Percentiles rank a stretch among this genome's conserved stretches.
Conservation (phyloP, 2,888 invertebrate genomes). For the Chrysodeixis includens region DNA sequence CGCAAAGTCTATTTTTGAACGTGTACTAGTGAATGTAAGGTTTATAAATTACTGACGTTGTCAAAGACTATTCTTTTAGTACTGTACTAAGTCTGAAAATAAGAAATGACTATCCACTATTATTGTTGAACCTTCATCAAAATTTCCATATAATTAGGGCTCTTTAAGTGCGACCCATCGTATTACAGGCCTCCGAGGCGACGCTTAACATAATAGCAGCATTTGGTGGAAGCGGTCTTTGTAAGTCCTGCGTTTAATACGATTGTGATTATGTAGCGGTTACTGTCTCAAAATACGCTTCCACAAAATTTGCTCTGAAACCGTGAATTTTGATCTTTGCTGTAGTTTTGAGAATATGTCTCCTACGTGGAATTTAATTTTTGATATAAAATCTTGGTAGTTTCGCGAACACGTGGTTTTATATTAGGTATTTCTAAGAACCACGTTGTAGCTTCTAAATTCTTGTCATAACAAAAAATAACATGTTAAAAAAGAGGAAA, state of each 20-base stretch:
- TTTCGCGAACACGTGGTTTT: too few species aligned
- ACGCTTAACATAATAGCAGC: slow-evolving; percentile 52
- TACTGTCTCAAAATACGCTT: slow-evolving; percentile 24
- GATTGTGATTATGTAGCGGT: slow-evolving; percentile 28
- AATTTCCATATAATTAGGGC: slow-evolving; percentile 51
- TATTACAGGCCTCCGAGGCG: slow-evolving; percentile 42
- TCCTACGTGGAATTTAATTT: background rate
- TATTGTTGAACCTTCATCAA: slow-evolving; percentile 32
- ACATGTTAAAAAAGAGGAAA: too few species aligned
- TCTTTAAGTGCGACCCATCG: slow-evolving; percentile 45
- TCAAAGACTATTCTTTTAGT: too few species aligned
- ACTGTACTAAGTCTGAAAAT: background rate
- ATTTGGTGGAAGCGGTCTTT: slow-evolving; percentile 40
- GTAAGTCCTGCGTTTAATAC: slow-evolving; percentile 34
- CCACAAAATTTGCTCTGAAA: slow-evolving; percentile 1
- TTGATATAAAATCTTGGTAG: background rate
- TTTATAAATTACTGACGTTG: too few species aligned
- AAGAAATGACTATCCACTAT: slow-evolving; percentile 25
- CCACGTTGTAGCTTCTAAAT: too few species aligned
- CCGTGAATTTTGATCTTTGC: background rate
- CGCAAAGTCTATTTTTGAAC: too few species aligned
- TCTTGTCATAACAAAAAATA: too few species aligned
- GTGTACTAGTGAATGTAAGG: too few species aligned
- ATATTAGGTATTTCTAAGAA: too few species aligned
- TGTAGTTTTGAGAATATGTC: background rate